Conservation (phyloP, 2,888 invertebrate species). For the Acleris sparsana region DNA sequence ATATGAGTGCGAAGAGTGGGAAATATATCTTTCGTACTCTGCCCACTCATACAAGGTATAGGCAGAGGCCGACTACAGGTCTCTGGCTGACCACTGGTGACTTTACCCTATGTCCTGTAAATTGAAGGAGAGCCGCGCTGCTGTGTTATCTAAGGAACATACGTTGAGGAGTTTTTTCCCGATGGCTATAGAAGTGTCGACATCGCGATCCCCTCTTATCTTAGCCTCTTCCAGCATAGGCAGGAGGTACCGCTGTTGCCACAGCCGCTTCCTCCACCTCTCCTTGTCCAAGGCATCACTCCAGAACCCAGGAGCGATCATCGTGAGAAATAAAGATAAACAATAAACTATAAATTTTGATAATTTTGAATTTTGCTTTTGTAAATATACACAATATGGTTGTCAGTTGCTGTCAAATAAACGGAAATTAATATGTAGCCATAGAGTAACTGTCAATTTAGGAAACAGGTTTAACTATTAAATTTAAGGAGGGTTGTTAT, state of each 20-base stretch:
- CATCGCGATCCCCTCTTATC: constrained; percentile 63
- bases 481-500: too few relatives aligned
- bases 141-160: constrained; percentile 15
- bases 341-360: background rate
- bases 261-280: constrained; percentile 54
- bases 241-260: constrained; percentile 65
- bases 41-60: too few relatives aligned
- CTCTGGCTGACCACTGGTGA: too few relatives aligned
- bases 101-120: too few relatives aligned
- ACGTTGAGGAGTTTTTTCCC: constrained; percentile 62
- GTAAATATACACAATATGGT: background rate
- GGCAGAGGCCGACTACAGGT: too few relatives aligned
- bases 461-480: too few relatives aligned
- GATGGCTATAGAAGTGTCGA: constrained; percentile 62
- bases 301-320: constrained; percentile 48
- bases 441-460: too few relatives aligned
- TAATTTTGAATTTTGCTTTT: constrained; percentile 1
- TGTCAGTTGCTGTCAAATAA: too few relatives aligned
- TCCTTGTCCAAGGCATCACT: constrained; percentile 52
- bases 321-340: constrained; percentile 19
- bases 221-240: constrained; percentile 60
- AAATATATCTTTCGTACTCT: too few relatives aligned
- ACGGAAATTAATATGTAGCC: too few relatives aligned
- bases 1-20: too few relatives aligned
- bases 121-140: too few relatives aligned